Base-by-base conservation (phyloP, 1,140 invertebrate genomes). In the Adoxophyes honmai region DNA sequence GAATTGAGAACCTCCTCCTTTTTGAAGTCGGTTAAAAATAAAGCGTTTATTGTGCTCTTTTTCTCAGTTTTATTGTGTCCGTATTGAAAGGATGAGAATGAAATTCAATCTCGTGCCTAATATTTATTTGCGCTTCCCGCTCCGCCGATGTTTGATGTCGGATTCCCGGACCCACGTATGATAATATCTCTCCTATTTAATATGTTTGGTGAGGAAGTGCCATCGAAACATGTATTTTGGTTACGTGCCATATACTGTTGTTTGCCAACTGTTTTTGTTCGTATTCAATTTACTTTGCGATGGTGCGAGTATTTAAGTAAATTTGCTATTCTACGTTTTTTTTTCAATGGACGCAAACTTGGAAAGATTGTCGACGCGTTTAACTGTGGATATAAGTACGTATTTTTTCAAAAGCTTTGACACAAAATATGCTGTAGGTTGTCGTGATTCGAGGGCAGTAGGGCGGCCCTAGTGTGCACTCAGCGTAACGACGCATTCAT, bases 401-500 rank as follows among this genome's bases (percentile, higher is more conserved):
- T n/a, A n/a, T n/a, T 28, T 28, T 28, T 28, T 28, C 2, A 3
- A 28, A 6, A 28, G 10, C 39, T 44, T n/a, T 21, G 18, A 18
- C 39, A 44, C 15, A 38, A 18, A 44, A 39, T 44, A 44, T n/a
- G 42, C 21, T 28, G 21, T 11, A 11, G 15, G 6, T 21, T 14
- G 53, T 42, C 57, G 34, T 34, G 53, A 56, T 57, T 61, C 53
- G 55, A 39, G 68, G 70, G 64, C 68, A 75, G 58, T 73, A 62
- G 68, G 66, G 64, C 68, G 61, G 36, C 62, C 62, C 55, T 66
- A 64, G 66, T 65, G 58, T 69, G 66, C 75, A 68, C 66, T 75
- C 59, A 39, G 62, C 62, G 55, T 78, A 76, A 76, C 68, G 70
- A 76, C 66, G 66, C 66, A 75, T 71, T 77, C 68, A 75, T 64